Evolutionary conservation across 2,888 invertebrate genomes (phyloP).

Genomic region (Odontocolon sp.): DNA sequence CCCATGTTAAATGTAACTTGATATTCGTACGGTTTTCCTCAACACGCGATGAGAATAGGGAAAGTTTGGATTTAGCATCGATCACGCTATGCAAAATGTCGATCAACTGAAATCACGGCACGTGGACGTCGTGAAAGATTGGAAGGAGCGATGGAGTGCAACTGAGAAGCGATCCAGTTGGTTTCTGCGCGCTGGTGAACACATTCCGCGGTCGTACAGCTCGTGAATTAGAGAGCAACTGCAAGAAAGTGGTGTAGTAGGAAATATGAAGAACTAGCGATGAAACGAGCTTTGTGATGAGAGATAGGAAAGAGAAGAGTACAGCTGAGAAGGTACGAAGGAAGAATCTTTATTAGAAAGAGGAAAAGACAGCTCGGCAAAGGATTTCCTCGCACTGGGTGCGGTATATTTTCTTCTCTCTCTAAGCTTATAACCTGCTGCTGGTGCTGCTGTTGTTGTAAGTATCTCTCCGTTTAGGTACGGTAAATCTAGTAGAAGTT

Average conservation of each 20-base stretch:
- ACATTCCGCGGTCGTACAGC: conserved; percentile 41
- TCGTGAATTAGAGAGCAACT: conserved; percentile 38
- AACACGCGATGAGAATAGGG: too few relatives aligned
- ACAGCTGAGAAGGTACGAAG: not conserved
- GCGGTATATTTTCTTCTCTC: conserved; percentile 11
- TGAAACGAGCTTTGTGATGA: not conserved
- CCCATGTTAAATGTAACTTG: too few relatives aligned
- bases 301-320: not conserved
- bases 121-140: not conserved
- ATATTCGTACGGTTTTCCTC: too few relatives aligned
- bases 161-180: not conserved
- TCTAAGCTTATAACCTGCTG: conserved; percentile 10
- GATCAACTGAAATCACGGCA: too few relatives aligned
- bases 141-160: not conserved
- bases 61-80: too few relatives aligned
- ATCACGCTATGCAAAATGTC: too few relatives aligned
- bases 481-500: not conserved
- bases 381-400: conserved; percentile 20
- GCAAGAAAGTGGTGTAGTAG: conserved; percentile 4
- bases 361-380: conserved; percentile 3
- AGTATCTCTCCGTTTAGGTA: not conserved
- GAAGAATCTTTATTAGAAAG: conserved; percentile 12
- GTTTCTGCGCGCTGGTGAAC: conserved; percentile 24
- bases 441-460: conserved; percentile 14
- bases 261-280: not conserved